Conservation (phyloP, 2,797 vertebrate genomes). For the Lates japonicus region DNA sequence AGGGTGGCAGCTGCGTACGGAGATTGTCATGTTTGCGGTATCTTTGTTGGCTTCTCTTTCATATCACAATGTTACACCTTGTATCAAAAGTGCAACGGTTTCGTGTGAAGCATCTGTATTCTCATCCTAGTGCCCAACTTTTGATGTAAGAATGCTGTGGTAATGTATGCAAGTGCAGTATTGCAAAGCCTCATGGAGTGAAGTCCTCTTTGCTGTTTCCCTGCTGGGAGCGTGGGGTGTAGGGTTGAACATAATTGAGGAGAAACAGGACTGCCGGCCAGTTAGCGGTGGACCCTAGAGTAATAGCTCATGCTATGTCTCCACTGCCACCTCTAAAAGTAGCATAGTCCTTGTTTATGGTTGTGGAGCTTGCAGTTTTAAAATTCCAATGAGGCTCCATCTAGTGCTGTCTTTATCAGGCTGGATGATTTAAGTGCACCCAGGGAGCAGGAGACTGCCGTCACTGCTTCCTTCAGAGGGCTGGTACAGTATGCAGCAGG, state of each 20-base stretch:
- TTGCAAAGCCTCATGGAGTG: conserved; percentile 37
- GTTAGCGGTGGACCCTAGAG: conserved; percentile 62
- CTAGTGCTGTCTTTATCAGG: conserved; percentile 64
- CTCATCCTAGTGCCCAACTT: conserved; percentile 23
- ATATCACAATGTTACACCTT: conserved; percentile 73
- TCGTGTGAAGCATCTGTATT: conserved; percentile 38
- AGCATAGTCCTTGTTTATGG: conserved; percentile 69
- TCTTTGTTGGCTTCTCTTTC: conserved; percentile 51
- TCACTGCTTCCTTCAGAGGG: conserved; percentile 37
- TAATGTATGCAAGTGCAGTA: conserved; percentile 41
- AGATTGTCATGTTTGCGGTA: conserved; percentile 59
- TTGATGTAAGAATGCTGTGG: conserved; percentile 18
- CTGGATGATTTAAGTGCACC: conserved; percentile 72
- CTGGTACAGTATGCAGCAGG: conserved; percentile 26
- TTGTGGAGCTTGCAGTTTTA: conserved; percentile 64
- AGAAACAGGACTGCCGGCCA: conserved; percentile 57
- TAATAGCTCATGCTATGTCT: conserved; percentile 62
- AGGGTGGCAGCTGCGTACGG: conserved; percentile 54
- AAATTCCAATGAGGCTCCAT: conserved; percentile 76
- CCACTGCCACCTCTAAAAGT: conserved; percentile 66
- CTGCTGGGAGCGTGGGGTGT: conserved; percentile 45
- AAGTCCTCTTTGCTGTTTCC: conserved; percentile 38
- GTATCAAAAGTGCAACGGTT: conserved; percentile 44
- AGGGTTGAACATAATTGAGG: conserved; percentile 55
- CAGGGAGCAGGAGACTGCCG: conserved; percentile 52